A percentile compares a stretch with the other conserved stretches of the same genome.
These are phyloP conservation scores for Luperina nickerlii DNA, from an alignment of 2,888 invertebrate genomes.

Conservation along the genomic window DNA sequence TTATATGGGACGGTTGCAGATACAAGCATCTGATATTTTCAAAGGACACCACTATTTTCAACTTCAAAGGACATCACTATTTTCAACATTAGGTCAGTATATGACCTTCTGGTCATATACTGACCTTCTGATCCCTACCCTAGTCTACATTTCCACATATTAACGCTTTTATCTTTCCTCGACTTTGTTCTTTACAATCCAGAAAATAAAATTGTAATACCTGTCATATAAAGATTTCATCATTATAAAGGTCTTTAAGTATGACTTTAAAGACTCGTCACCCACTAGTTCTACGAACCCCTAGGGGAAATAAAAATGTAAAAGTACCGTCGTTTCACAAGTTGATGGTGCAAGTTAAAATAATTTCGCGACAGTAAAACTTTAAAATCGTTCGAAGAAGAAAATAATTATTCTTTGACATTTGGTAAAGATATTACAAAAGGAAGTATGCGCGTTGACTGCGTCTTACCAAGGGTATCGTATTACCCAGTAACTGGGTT, in stretches of 20 bases:
- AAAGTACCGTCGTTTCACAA: slow-evolving; percentile 32
- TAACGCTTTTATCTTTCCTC: not conserved
- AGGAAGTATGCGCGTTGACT: not conserved
- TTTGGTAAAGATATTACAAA: not conserved
- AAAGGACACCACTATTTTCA: not conserved
- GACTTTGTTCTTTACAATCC: not conserved
- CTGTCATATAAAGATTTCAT: slow-evolving; percentile 13
- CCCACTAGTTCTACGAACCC: slow-evolving; percentile 8
- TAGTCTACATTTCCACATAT: not conserved
- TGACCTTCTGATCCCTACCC: not conserved
- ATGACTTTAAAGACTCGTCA: slow-evolving; percentile 21
- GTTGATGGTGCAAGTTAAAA: slow-evolving; percentile 45
- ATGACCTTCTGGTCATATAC: not conserved
- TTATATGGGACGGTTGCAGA: not conserved
- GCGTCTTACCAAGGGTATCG: no score
- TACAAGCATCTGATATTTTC: not conserved
- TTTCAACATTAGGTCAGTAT: not conserved
- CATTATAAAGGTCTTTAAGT: not conserved
- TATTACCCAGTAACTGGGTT: no score
- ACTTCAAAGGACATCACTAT: not conserved
- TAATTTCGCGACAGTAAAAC: slow-evolving; percentile 44
- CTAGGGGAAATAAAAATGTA: slow-evolving; percentile 37
- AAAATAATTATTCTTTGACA: slow-evolving; percentile 11
- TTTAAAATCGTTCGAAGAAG: slow-evolving; percentile 36
- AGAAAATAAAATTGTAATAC: slow-evolving; percentile 14